These are phyloP conservation scores for Neomicropteryx cornuta DNA, from an alignment of 1,140 invertebrate genomes.

Conservation along the genomic window DNA sequence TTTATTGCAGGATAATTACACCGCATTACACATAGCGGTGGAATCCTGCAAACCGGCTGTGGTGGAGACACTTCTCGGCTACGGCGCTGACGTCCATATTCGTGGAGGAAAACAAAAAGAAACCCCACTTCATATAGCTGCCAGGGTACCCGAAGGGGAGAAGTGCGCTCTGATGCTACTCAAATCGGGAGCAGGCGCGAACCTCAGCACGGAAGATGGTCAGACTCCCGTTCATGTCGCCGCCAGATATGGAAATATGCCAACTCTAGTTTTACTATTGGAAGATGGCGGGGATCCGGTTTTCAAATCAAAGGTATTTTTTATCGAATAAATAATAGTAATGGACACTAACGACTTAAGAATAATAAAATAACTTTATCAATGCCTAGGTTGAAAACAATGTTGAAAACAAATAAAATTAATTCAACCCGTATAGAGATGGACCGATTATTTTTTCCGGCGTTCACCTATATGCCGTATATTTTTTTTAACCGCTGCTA, in stretches of 20 bases:
- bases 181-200: constrained; percentile 94
- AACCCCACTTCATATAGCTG: constrained; percentile 92
- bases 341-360: neutral
- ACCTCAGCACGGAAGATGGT: constrained; percentile 84
- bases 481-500: no score
- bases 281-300: constrained; percentile 87
- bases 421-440: no score
- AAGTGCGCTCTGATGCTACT: constrained; percentile 94
- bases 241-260: constrained; percentile 76
- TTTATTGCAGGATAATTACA: constrained; percentile 82
- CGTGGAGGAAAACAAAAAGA: constrained; percentile 79
- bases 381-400: no score
- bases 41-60: constrained; percentile 91
- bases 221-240: constrained; percentile 90
- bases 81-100: constrained; percentile 93
- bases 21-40: constrained; percentile 97
- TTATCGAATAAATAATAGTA: neutral
- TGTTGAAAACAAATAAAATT: no score
- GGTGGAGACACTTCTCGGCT: constrained; percentile 92
- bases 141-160: constrained; percentile 75
- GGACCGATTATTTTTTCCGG: no score
- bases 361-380: neutral
- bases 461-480: no score
- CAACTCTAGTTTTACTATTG: constrained; percentile 72
- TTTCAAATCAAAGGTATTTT: constrained; percentile 73